Base-by-base conservation (phyloP, 2,888 invertebrate genomes). In the Eupithecia insigniata region DNA sequence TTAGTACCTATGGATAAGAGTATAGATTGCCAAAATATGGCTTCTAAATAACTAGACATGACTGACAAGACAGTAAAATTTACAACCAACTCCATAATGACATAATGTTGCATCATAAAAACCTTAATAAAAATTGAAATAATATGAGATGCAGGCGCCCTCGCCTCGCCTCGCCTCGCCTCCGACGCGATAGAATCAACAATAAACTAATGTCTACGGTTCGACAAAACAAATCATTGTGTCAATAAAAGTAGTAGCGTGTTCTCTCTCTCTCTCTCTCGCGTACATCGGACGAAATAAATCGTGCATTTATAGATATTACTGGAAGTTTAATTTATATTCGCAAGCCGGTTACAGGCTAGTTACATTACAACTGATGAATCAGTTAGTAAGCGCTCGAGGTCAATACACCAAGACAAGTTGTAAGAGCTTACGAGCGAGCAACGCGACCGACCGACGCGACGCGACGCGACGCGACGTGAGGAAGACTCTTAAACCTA, bases 231-330 rank as follows among this genome's bases (percentile, higher is more conserved):
- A 71, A 74, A 74, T 70, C 60, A 73, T 67, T 67, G 51, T 22
- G 51, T 51, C 71, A 70, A 74, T 69, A 67, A 72, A 72, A 66
- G 67, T 75, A 70, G 70, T 66, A 72, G 75, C 70, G 72, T 70
- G 67, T n/a, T n/a, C n/a, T n/a, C n/a, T n/a, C n/a, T n/a, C n/a
- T n/a, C n/a, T n/a, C n/a, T n/a, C 72, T 61, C 68, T 67, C 60
- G 66, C 67, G 58, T 55, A 51, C 39, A 66, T 66, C 70, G 51
- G 75, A 66, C 58, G 18, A 70, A 67, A 70, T 66, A 70, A 67
- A 72, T 75, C 72, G 70, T 70, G 71, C 70, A 71, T 67, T 74
- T 74, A 60, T 69, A 71, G 66, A 74, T 69, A 71, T 74, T 67
- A 73, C 70, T 70, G 70, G 70, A 67, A 74, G 74, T 67, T 74